These are phyloP conservation scores for Sciurus carolinensis DNA, from an alignment of 2,797 vertebrate species.

Conservation along the genomic window DNA sequence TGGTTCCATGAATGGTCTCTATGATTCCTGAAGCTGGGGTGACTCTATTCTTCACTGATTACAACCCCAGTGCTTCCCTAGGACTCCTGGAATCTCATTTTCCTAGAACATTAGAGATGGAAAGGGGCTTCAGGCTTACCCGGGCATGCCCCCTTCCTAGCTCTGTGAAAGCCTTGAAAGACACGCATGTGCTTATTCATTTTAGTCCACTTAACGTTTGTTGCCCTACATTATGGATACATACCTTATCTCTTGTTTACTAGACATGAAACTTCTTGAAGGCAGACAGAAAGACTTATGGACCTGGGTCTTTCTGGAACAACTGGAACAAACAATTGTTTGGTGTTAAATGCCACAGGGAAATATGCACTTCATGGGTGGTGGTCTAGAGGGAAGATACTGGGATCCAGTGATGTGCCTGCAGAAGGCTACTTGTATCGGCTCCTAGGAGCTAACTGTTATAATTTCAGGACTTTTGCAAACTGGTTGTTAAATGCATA, in stretches of 20 bases:
- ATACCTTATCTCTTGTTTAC: neutral
- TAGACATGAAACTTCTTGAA: neutral
- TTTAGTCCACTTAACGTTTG: neutral
- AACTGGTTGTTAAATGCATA: conserved; percentile 36
- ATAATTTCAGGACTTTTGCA: conserved; percentile 33
- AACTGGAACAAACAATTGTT: neutral
- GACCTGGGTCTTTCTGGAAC: too few relatives aligned
- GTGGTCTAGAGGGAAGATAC: neutral
- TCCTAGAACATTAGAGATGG: neutral
- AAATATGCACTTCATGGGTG: neutral
- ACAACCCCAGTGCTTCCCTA: neutral
- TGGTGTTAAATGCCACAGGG: conserved; percentile 11
- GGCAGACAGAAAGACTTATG: neutral
- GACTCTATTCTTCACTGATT: neutral
- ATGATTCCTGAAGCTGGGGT: neutral
- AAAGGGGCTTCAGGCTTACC: neutral
- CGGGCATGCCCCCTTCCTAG: neutral
- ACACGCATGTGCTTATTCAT: neutral
- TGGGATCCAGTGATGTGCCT: neutral
- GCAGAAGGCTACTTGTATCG: neutral
- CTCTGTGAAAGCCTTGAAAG: neutral
- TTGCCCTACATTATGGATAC: neutral
- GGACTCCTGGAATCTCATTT: neutral
- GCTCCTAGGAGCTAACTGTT: neutral
- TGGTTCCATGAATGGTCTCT: neutral